Evolutionary conservation across 2,888 invertebrate species (phyloP).

Genomic region (Neoitamus cyanurus): DNA sequence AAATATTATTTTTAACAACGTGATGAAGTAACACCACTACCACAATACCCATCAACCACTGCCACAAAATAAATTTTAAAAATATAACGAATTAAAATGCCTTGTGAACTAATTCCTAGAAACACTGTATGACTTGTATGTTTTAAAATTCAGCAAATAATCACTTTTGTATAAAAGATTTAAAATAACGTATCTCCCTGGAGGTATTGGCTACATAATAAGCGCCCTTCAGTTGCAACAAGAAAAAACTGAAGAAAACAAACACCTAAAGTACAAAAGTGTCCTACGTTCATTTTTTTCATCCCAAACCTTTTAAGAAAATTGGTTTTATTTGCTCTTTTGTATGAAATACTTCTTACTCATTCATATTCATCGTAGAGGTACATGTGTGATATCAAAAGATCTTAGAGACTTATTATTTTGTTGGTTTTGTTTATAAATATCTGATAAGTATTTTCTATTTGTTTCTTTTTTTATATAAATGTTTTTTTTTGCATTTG

Average conservation of each 20-base stretch:
- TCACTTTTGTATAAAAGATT: not conserved
- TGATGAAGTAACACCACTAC: not conserved
- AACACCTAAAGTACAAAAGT: not conserved
- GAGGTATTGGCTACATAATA: not conserved
- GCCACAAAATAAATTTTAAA: not conserved
- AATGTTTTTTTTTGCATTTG: conserved; percentile 21
- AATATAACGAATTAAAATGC: not conserved
- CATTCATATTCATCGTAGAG: conserved; percentile 27
- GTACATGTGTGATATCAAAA: conserved; percentile 52
- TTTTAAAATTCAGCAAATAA: not conserved
- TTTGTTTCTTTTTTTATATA: conserved; percentile 24
- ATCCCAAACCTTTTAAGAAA: not conserved
- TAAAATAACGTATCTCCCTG: not conserved
- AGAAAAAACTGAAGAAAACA: not conserved
- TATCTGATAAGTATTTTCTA: conserved; percentile 42
- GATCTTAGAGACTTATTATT: conserved; percentile 14
- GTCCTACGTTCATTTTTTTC: not conserved
- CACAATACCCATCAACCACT: not conserved
- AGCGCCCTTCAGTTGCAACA: conserved; percentile 20
- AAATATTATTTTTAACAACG: not conserved
- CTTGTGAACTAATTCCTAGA: not conserved
- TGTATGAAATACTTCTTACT: not conserved
- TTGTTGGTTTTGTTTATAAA: not conserved
- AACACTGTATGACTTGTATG: not conserved
- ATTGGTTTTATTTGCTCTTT: not conserved